Percentiles rank a stretch among this genome's conserved stretches.
These are phyloP conservation scores for Andinoacara biseriatus DNA, from an alignment of 2,113 vertebrate species.

Conservation along the genomic window DNA sequence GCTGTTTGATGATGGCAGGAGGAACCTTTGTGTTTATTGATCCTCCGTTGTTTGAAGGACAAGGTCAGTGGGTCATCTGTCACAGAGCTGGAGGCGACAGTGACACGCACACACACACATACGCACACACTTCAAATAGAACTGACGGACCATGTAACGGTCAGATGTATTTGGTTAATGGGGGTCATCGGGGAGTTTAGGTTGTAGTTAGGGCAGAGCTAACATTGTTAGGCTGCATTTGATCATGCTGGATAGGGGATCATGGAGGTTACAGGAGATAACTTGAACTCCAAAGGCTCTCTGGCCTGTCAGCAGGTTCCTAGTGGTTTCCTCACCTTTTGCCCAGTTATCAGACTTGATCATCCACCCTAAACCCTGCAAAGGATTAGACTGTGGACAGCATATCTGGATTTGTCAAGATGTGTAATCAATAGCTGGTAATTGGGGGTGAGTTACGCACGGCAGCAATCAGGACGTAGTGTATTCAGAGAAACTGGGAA, in stretches of 20 bases:
- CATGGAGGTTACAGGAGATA: constrained; percentile 51
- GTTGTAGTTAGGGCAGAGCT: constrained; percentile 58
- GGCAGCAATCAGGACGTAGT: neutral
- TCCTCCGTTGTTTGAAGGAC: constrained; percentile 68
- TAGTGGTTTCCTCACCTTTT: constrained; percentile 42
- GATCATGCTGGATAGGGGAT: constrained; percentile 55
- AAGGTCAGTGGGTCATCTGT: constrained; percentile 70
- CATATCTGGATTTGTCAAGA: neutral
- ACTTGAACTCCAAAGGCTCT: constrained; percentile 48
- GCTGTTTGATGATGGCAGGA: constrained; percentile 55
- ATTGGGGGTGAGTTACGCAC: neutral
- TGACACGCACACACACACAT: constrained; percentile 33
- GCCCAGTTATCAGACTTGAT: neutral
- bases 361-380: constrained; percentile 5
- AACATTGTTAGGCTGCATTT: constrained; percentile 61
- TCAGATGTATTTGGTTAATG: constrained; percentile 59
- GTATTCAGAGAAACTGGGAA: constrained; percentile 10
- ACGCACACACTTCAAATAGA: constrained; percentile 69
- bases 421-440: neutral
- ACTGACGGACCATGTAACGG: constrained; percentile 31
- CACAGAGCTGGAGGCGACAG: constrained; percentile 54
- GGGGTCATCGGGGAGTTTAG: constrained; percentile 64
- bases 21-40: constrained; percentile 69
- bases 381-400: neutral
- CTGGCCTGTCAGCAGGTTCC: constrained; percentile 39